These are phyloP conservation scores for Leguminivora glycinivorella DNA, from an alignment of 1,140 invertebrate species.

Conservation along the genomic window DNA sequence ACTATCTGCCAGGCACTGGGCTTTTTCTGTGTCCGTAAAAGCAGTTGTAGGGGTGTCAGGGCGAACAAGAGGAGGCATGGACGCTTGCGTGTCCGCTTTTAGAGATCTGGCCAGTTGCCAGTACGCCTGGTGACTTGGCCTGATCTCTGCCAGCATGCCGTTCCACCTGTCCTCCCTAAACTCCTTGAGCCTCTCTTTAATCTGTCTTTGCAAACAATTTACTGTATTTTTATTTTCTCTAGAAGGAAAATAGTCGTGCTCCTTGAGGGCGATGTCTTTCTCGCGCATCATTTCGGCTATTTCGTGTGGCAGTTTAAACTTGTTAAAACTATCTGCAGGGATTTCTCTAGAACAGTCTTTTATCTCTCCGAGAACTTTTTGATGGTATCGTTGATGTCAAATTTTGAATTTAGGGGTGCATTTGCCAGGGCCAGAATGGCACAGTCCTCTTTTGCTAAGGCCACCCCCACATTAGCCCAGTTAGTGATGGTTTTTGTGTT, in stretches of 20 bases:
- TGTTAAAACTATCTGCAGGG: neutral
- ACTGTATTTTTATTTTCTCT: neutral
- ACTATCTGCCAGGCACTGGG: neutral
- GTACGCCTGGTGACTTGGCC: slow-evolving; percentile 11
- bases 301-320: neutral
- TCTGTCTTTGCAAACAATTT: neutral
- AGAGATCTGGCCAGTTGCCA: slow-evolving; percentile 21
- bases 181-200: neutral
- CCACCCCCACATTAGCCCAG: neutral
- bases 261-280: neutral
- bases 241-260: neutral
- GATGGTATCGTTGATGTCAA: neutral
- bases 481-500: neutral
- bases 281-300: neutral
- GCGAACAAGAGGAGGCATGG: neutral
- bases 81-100: neutral
- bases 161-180: neutral
- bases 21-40: slow-evolving; percentile 26
- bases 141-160: slow-evolving; percentile 1
- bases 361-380: neutral
- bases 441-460: neutral
- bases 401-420: neutral
- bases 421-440: neutral
- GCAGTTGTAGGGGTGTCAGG: neutral
- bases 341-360: neutral